Evolutionary conservation across 2,888 invertebrate species (phyloP).

Genomic region (Netelia melanura): DNA sequence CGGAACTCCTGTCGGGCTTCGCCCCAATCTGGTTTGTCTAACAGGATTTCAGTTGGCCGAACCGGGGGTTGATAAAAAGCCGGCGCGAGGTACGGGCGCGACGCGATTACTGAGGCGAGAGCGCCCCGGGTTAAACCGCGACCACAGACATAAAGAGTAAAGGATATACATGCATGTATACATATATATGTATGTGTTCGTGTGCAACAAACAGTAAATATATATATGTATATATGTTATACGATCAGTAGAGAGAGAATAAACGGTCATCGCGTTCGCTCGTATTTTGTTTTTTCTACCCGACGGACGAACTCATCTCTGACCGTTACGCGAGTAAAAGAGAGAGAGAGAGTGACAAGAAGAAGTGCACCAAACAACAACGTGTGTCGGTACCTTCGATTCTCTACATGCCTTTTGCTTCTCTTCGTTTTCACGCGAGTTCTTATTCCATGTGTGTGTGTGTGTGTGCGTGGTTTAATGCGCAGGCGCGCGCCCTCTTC

Average conservation of each 20-base stretch:
- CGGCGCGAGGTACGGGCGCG: conserved; percentile 80
- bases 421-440: conserved; percentile 2
- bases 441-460: background rate
- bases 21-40: conserved; percentile 91
- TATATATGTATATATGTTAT: too few species aligned
- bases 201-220: background rate
- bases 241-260: too few species aligned
- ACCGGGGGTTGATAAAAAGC: conserved; percentile 87
- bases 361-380: conserved; percentile 24
- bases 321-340: too few species aligned
- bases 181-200: too few species aligned
- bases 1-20: conserved; percentile 86
- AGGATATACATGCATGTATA: background rate
- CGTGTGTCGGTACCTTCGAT: background rate
- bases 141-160: conserved; percentile 46
- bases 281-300: too few species aligned
- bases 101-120: conserved; percentile 77
- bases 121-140: conserved; percentile 71
- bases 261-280: too few species aligned
- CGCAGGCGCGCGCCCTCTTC: conserved; percentile 16
- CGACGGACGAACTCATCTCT: too few species aligned
- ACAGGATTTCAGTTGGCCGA: conserved; percentile 88
- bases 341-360: conserved; percentile 30
- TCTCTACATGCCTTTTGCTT: too few species aligned
- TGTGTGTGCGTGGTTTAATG: background rate